phyloP scores from a whole-genome alignment of 2,113 vertebrate genomes.

The Daubentonia madagascariensis region DNA sequence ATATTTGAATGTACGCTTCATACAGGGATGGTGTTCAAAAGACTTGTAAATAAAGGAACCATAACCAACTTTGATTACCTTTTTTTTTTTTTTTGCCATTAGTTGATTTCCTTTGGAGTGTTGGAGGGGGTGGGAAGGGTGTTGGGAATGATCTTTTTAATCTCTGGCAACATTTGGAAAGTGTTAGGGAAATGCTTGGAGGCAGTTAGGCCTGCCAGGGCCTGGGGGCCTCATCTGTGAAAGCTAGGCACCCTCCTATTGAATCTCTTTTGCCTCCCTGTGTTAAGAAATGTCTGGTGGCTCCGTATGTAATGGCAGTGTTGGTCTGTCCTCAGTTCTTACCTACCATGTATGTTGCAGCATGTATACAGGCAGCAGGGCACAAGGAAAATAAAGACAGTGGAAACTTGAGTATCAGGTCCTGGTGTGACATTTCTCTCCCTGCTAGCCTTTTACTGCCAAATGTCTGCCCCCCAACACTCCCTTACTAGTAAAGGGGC shows the following conservation, averaged over 20 bases:
- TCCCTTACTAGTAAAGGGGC: background rate
- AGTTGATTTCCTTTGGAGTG: conserved; percentile 58
- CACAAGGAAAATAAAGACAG: conserved; percentile 84
- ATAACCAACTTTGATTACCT: conserved; percentile 78
- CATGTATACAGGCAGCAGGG: conserved; percentile 78
- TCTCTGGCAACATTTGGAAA: conserved; percentile 72
- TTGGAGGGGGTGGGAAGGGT: background rate
- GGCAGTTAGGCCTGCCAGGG: conserved; percentile 46
- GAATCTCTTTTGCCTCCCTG: conserved; percentile 68
- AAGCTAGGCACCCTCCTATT: background rate
- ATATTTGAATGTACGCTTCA: conserved; percentile 90
- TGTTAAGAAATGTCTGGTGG: conserved; percentile 73
- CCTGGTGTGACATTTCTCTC: conserved; percentile 78
- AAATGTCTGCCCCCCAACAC: conserved; percentile 18
- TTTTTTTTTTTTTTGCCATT: conserved; percentile 37
- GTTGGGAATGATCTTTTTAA: conserved; percentile 61
- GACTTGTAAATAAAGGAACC: conserved; percentile 85
- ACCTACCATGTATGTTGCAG: conserved; percentile 69
- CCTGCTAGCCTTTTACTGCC: conserved; percentile 45
- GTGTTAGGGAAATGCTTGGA: conserved; percentile 59
- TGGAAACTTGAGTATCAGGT: conserved; percentile 75
- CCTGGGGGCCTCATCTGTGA: conserved; percentile 8
- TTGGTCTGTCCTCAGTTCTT: conserved; percentile 67
- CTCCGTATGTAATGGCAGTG: conserved; percentile 78
- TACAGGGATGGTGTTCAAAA: conserved; percentile 85